Evolutionary conservation across 2,797 vertebrate genomes (phyloP).

Genomic region (Prionace glauca): DNA sequence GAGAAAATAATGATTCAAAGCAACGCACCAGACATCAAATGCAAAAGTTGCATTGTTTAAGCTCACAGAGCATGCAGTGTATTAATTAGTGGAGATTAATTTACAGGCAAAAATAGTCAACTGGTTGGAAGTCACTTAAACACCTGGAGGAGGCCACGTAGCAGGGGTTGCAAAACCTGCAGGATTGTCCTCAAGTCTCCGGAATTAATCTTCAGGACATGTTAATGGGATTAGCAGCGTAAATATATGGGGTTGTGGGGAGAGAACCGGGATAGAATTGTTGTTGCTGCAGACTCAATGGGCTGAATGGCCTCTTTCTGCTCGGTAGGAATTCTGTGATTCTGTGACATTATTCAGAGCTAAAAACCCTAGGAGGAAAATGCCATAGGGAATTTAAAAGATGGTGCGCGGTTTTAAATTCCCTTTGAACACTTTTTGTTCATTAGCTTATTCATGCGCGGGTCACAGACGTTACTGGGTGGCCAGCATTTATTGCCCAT

Average conservation of each 20-base stretch:
- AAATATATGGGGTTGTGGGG: no score
- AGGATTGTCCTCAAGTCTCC: not conserved
- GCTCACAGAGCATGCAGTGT: not conserved
- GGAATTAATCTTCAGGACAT: not conserved
- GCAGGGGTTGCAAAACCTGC: not conserved
- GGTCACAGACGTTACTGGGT: no score
- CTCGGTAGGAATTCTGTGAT: no score
- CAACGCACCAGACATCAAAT: not conserved
- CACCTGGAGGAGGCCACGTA: not conserved
- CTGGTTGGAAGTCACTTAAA: not conserved
- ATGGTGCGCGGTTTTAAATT: not conserved
- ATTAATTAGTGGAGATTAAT: conserved; percentile 33
- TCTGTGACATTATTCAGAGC: not conserved
- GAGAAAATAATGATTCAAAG: conserved; percentile 10
- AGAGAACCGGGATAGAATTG: no score
- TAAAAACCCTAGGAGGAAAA: not conserved
- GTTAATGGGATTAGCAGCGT: no score
- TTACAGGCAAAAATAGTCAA: not conserved
- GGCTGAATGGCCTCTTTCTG: no score
- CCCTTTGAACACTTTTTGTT: not conserved
- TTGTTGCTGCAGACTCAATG: no score
- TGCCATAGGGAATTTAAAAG: not conserved
- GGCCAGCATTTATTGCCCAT: no score
- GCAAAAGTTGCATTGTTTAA: conserved; percentile 25
- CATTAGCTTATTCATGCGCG: not conserved